Percentiles rank a stretch among this genome's conserved stretches.
These are phyloP conservation scores for Zhuqinia jingwanae DNA, from an alignment of 2,888 invertebrate species.

Conservation along the genomic window DNA sequence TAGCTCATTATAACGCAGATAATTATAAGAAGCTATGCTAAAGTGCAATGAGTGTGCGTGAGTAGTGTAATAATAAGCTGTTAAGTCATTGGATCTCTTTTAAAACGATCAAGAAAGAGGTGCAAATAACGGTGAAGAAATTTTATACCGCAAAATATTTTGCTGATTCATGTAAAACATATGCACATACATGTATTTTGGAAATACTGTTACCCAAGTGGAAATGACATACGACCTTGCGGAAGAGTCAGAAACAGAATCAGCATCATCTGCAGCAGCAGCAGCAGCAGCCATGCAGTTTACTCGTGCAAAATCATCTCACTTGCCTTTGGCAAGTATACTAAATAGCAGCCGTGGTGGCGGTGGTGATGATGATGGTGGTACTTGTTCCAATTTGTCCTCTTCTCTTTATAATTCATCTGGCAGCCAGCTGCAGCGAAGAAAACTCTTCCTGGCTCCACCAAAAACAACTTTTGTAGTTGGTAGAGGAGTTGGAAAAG, in stretches of 20 bases:
- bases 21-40: too few species aligned
- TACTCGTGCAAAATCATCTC: slow-evolving; percentile 10
- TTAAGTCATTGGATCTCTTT: too few species aligned
- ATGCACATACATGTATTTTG: not conserved
- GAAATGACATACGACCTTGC: slow-evolving; percentile 43
- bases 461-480: slow-evolving; percentile 7
- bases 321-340: slow-evolving; percentile 25
- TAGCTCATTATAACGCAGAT: too few species aligned
- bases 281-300: slow-evolving; percentile 10
- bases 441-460: slow-evolving; percentile 9
- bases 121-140: too few species aligned
- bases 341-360: not conserved
- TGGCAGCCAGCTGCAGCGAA: not conserved
- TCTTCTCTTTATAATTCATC: slow-evolving; percentile 17
- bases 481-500: too few species aligned
- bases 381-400: not conserved
- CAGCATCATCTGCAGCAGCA: too few species aligned
- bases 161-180: too few species aligned
- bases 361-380: not conserved
- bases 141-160: too few species aligned
- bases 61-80: too few species aligned
- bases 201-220: not conserved
- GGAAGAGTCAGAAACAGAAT: not conserved
- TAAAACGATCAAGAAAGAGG: too few species aligned
- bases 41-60: too few species aligned